Percentiles rank a stretch among this genome's conserved stretches.
Conservation (phyloP, 2,113 vertebrate genomes). For the Galeopterus variegatus region DNA sequence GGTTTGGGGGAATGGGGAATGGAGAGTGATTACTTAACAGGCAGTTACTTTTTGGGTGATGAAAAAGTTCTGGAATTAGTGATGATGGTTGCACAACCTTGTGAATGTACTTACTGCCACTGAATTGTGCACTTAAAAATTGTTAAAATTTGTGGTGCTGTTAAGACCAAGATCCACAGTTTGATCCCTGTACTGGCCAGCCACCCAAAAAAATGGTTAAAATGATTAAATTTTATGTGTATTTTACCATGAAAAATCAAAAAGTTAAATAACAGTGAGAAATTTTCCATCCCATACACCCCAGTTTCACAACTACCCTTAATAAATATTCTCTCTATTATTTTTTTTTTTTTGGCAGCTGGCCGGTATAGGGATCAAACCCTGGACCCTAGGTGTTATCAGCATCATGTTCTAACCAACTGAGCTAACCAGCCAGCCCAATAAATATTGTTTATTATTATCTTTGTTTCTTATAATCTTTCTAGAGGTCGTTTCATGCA, state of each 20-base stretch:
- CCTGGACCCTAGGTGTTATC: no score
- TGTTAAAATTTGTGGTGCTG: neutral
- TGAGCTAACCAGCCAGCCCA: no score
- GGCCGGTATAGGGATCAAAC: no score
- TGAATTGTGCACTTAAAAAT: neutral
- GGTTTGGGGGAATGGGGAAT: neutral
- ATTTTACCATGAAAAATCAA: slow-evolving; percentile 22
- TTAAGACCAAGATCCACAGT: no score
- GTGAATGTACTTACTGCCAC: neutral
- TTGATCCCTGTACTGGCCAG: no score
- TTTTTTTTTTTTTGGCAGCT: neutral
- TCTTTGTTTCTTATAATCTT: slow-evolving; percentile 27
- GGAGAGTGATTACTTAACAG: neutral
- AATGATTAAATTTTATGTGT: neutral
- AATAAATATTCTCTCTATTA: slow-evolving; percentile 3
- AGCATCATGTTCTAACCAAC: no score
- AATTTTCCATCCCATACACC: neutral
- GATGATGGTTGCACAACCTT: neutral
- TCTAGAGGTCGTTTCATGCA: slow-evolving; percentile 19
- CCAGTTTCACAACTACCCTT: neutral
- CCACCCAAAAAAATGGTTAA: neutral
- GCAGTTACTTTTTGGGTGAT: neutral
- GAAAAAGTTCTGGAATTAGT: neutral
- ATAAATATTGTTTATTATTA: neutral
- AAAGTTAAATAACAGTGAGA: neutral